Evolutionary conservation across 2,888 invertebrate species (phyloP).

Genomic region (Clitarchus hookeri): DNA sequence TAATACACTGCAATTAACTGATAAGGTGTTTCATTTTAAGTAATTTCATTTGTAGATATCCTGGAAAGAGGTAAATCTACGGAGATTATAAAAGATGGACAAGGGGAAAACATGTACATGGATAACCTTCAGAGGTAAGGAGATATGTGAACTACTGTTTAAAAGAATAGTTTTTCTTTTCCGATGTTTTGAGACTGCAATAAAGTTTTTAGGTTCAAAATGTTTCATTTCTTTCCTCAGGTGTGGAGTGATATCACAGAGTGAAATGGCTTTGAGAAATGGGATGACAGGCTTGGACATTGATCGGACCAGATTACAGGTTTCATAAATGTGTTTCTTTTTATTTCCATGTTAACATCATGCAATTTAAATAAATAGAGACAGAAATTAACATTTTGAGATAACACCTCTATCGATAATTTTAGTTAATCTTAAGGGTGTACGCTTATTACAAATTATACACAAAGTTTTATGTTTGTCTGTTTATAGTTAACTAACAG

Average conservation of each 20-base stretch:
- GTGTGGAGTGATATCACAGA: not conserved
- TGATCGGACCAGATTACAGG: conserved; percentile 22
- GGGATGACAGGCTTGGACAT: conserved; percentile 23
- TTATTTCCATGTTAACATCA: not conserved
- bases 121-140: conserved; percentile 19
- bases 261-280: conserved; percentile 11
- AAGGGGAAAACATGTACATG: conserved; percentile 19
- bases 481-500: no score
- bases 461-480: no score
- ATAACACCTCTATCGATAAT: no score
- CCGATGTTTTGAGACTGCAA: not conserved
- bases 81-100: conserved; percentile 3
- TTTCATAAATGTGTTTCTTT: not conserved
- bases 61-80: conserved; percentile 9
- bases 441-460: no score
- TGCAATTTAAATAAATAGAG: no score
- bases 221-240: conserved; percentile 24
- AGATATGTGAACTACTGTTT: not conserved
- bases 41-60: conserved; percentile 8
- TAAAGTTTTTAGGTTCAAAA: conserved; percentile 14
- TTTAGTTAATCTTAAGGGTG: no score
- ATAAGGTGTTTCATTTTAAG: not conserved
- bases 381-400: no score
- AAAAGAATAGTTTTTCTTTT: not conserved
- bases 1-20: not conserved